Evolutionary conservation across 2,113 vertebrate species (phyloP), one percentile per base, ranked within the genome.

Genomic region (Anolis sagrei): DNA sequence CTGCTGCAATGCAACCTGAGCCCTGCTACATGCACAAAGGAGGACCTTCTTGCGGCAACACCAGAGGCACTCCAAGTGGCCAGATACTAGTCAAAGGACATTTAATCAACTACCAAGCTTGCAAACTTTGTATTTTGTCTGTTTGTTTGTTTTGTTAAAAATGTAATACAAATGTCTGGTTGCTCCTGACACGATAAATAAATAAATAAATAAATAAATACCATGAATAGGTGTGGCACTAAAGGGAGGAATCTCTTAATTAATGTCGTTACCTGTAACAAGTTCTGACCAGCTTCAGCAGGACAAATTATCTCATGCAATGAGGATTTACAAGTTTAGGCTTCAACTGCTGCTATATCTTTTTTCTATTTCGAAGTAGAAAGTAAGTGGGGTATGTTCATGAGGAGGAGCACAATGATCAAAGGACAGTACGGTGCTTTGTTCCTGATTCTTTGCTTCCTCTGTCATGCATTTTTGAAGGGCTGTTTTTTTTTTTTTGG

Each of bases 291-390:
- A 32, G n/a, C 32, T 49, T 6, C 29, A n/a, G 72, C 29, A 61
- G 64, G 39, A 27, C n/a, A 44, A 54, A 23, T 4, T 8, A 68
- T 21, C 54, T 48, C 21, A 64, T 21, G 19, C 54, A 21, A 18
- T 11, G 61, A 49, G 19, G 44, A 72, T 34, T 34, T 51, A 74
- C 25, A 61, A 21, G 69, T 62, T 68, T 58, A 14, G 51, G 16
- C 34, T 83, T 34, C 14, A 44, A 25, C 34, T 61, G 75, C 23
- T 68, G 64, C 64, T 68, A n/a, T 27, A 68, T 29, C 10, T 3
- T 68, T n/a, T 68, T 68, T 86, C 68, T 79, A 32, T 44, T 78
- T 79, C 49, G 73, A 83, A 83, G 32, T 44, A 27, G 27, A 64
- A 76, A 29, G 19, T 27, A 48, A 61, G 51, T 5, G 27, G 51